These are phyloP conservation scores for Sicus ferrugineus DNA, from an alignment of 2,888 invertebrate species.

Conservation along the genomic window DNA sequence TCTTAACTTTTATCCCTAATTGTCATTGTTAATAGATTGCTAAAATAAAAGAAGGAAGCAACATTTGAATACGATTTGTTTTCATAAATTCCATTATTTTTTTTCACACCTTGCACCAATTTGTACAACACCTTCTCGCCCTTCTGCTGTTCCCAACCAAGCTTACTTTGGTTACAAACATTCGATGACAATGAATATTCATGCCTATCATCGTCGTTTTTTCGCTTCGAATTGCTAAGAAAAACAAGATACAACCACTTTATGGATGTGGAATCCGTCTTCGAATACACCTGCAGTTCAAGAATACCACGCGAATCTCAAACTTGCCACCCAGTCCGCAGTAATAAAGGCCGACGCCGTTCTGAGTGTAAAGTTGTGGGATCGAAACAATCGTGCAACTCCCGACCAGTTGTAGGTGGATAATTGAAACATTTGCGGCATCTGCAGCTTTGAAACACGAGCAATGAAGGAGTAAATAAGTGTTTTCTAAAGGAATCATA, in stretches of 20 bases:
- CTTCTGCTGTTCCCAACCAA: not conserved
- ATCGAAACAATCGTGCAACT: not conserved
- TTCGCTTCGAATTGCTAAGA: not conserved
- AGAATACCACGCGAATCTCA: not conserved
- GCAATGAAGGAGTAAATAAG: not conserved
- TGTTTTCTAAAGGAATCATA: not conserved
- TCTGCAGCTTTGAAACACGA: slow-evolving; percentile 12
- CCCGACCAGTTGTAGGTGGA: not conserved
- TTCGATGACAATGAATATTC: slow-evolving; percentile 22
- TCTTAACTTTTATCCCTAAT: slow-evolving; percentile 12
- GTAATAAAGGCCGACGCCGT: slow-evolving; percentile 10
- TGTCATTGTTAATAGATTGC: slow-evolving; percentile 25
- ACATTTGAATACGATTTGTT: slow-evolving; percentile 6
- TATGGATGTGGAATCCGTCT: not conserved
- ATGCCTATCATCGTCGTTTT: slow-evolving; percentile 13
- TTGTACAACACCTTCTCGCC: not conserved
- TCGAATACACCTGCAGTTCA: slow-evolving; percentile 4
- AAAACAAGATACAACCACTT: slow-evolving; percentile 7
- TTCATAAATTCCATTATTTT: slow-evolving; percentile 2
- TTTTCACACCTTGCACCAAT: not conserved
- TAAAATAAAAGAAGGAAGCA: not conserved
- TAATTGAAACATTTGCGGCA: not conserved
- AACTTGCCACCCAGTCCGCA: not conserved
- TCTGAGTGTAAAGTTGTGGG: slow-evolving; percentile 4
- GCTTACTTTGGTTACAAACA: not conserved